These are phyloP conservation scores for Agriopis marginaria DNA, from an alignment of 2,888 invertebrate species.

Conservation along the genomic window DNA sequence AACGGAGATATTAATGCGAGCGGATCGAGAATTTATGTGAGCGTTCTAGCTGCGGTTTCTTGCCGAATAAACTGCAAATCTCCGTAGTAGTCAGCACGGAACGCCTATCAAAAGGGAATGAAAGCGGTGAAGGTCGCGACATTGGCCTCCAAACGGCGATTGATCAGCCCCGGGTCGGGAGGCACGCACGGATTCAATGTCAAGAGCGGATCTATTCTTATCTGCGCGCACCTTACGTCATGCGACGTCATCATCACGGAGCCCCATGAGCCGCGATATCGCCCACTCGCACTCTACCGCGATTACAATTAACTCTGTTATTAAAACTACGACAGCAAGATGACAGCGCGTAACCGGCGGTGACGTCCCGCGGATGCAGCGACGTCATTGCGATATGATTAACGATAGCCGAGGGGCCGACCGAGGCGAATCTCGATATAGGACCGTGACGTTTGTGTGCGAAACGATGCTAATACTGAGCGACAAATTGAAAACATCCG, in stretches of 20 bases:
- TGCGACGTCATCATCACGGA: conserved; percentile 49
- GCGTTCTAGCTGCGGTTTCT: conserved; percentile 7
- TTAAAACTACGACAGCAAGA: conserved; percentile 27
- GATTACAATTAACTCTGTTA: conserved; percentile 34
- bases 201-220: conserved; percentile 64
- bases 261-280: conserved; percentile 49
- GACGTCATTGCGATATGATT: conserved; percentile 50
- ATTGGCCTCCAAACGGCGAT: conserved; percentile 59
- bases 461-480: conserved; percentile 44
- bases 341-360: conserved; percentile 23
- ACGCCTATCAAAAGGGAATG: conserved; percentile 46
- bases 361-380: conserved; percentile 40
- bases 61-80: conserved; percentile 17
- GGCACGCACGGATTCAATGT: conserved; percentile 62
- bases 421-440: conserved; percentile 50
- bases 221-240: conserved; percentile 53
- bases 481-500: conserved; percentile 53
- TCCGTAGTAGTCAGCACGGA: conserved; percentile 37
- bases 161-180: conserved; percentile 59
- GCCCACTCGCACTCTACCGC: conserved; percentile 29
- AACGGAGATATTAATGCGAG: conserved; percentile 22
- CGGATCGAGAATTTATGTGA: conserved; percentile 4
- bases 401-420: conserved; percentile 46
- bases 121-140: conserved; percentile 59
- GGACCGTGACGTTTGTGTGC: conserved; percentile 50